Percentiles rank a stretch among this genome's conserved stretches.
Evolutionary conservation across 1,140 invertebrate genomes (phyloP).

Genomic region (Pogonomyrmex californicus): DNA sequence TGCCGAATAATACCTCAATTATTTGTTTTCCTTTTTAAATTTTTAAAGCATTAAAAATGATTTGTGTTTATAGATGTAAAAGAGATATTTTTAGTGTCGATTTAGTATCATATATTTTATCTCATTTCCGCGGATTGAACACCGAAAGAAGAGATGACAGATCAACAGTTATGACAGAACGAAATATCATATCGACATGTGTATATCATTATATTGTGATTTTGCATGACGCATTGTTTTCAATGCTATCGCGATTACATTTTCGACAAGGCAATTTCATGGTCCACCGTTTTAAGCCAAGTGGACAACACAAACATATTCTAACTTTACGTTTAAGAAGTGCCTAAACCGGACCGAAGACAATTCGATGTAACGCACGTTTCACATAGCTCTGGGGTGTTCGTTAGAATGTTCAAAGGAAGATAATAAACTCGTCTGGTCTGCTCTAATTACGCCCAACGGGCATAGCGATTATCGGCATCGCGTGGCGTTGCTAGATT

Average conservation of each 20-base stretch:
- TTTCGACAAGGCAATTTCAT: not conserved
- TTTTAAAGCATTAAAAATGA: not conserved
- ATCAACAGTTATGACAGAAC: slow-evolving; percentile 17
- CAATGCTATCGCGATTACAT: slow-evolving; percentile 3
- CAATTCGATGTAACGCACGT: slow-evolving; percentile 15
- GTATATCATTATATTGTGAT: slow-evolving; percentile 44
- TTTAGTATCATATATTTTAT: slow-evolving; percentile 18
- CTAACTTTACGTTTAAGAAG: slow-evolving; percentile 20
- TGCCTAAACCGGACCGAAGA: slow-evolving; percentile 47
- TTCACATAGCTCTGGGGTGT: slow-evolving; percentile 59
- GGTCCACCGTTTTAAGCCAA: not conserved
- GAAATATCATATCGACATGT: slow-evolving; percentile 8
- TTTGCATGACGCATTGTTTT: slow-evolving; percentile 43
- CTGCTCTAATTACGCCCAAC: slow-evolving; percentile 74
- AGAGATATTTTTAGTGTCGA: not conserved
- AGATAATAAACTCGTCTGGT: slow-evolving; percentile 76
- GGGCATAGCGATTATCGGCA: slow-evolving; percentile 68
- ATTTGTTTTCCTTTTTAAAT: not conserved
- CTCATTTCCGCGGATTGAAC: not conserved
- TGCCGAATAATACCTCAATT: no score
- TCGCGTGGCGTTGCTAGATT: slow-evolving; percentile 66
- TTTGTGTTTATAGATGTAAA: not conserved
- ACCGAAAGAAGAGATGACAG: slow-evolving; percentile 13
- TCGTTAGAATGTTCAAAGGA: slow-evolving; percentile 77
- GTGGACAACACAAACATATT: not conserved